Base-by-base conservation (phyloP, 2,888 invertebrate species). In the Clusia tigrina region DNA sequence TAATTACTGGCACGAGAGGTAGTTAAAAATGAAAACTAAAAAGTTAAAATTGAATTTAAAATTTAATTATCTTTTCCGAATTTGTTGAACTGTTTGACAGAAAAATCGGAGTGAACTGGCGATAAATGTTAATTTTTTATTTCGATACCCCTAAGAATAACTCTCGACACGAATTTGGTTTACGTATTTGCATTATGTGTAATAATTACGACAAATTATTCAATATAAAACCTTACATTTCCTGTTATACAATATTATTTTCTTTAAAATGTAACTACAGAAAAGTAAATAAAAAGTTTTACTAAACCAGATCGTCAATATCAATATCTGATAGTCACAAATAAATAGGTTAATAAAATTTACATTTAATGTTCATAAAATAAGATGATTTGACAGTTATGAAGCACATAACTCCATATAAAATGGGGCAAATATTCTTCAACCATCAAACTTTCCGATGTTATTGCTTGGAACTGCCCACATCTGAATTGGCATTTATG, bases 321-420 rank as follows among this genome's bases (percentile, higher is more conserved):
- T 22, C 15, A 32, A n/a, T n/a, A n/a, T n/a, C n/a, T 32, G 46
- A 32, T 65, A 48, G 60, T 65, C 56, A 54, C 61, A 65, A 32
- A 58, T 48, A 22, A 48, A 32, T 56, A 61, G 51, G 26, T 25
- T 42, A 64, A 67, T 66, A 72, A 74, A 69, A 66, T 69, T 70
- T 60, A 54, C 69, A 70, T 67, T 73, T 71, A 71, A 73, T 65
- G 67, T 60, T 63, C 68, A 60, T 60, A 65, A 58, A 60, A 68
- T 58, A 54, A 59, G 62, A 71, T 67, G 74, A 76, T 67, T 76
- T 69, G 67, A 58, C 61, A 51, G 58, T 55, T 58, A 12, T 23
- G 24, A 42, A 48, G n/a, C n/a, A n/a, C 23, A 38, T 26, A 23
- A 22, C 42, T 23, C 23, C 58, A 10, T 23, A 26, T 26, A 57